Conservation (phyloP, 2,888 invertebrate species). For the Eupithecia dodoneata region DNA sequence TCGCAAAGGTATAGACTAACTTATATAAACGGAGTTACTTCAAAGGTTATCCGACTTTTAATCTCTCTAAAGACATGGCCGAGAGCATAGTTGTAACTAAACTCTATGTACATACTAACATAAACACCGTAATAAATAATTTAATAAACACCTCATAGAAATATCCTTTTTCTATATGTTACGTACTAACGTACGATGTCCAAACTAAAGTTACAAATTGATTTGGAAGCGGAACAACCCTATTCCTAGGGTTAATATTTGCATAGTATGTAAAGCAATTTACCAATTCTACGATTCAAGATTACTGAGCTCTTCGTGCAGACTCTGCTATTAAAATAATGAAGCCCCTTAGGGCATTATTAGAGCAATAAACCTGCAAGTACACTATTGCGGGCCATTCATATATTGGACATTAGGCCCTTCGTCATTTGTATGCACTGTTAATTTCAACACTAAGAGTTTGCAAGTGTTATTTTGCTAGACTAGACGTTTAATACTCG, state of each 20-base stretch:
- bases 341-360: conserved; percentile 51
- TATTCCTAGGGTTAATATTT: too few species aligned
- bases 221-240: too few species aligned
- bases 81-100: too few species aligned
- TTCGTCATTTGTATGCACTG: background rate
- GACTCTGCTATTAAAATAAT: conserved; percentile 63
- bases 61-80: too few species aligned
- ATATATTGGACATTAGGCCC: background rate
- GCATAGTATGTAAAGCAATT: background rate
- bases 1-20: background rate
- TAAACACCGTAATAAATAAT: too few species aligned
- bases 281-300: conserved; percentile 40
- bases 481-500: background rate
- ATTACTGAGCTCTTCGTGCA: conserved; percentile 54
- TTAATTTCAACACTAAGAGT: background rate
- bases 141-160: background rate
- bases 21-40: too few species aligned
- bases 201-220: background rate
- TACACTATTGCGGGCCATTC: background rate
- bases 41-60: too few species aligned
- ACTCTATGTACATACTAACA: too few species aligned
- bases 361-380: conserved; percentile 37
- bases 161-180: background rate
- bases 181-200: background rate
- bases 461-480: background rate